phyloP scores from a whole-genome alignment of 2,113 vertebrate species.

The Lonchura striata region DNA sequence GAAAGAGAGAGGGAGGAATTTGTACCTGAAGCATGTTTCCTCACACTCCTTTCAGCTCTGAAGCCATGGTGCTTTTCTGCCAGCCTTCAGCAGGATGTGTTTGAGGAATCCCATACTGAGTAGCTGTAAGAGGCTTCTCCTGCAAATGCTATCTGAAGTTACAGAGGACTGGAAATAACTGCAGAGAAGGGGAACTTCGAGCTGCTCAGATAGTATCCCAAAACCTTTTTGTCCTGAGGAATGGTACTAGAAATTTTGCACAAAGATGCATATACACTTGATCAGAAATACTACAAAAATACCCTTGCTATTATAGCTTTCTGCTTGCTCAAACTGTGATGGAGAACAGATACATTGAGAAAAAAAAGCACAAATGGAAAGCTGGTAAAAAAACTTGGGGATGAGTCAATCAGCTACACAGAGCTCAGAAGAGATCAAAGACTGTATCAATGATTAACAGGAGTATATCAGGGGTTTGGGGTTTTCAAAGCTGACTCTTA shows the following conservation, averaged over 20 bases:
- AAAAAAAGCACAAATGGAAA: background rate
- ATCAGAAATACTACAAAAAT: background rate
- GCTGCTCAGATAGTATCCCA: background rate
- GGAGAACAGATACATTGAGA: background rate
- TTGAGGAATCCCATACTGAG: background rate
- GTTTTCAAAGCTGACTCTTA: slow-evolving; percentile 3
- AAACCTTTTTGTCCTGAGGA: background rate
- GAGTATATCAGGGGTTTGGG: background rate
- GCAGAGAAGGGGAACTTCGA: background rate
- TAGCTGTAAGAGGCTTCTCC: background rate
- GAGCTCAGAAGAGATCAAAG: slow-evolving; percentile 28
- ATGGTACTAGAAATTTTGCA: background rate
- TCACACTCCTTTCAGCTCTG: background rate
- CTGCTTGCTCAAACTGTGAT: background rate
- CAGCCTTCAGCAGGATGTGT: background rate
- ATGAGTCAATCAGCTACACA: background rate
- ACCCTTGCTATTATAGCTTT: background rate
- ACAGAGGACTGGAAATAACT: background rate
- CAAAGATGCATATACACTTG: background rate
- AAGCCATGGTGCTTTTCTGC: background rate
- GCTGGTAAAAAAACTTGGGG: background rate
- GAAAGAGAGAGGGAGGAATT: background rate
- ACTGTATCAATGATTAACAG: slow-evolving; percentile 18
- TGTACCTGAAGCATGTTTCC: background rate
- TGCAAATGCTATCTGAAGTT: background rate